These are phyloP conservation scores for Branchellion lobata DNA, from an alignment of 2,888 invertebrate species.

Conservation along the genomic window DNA sequence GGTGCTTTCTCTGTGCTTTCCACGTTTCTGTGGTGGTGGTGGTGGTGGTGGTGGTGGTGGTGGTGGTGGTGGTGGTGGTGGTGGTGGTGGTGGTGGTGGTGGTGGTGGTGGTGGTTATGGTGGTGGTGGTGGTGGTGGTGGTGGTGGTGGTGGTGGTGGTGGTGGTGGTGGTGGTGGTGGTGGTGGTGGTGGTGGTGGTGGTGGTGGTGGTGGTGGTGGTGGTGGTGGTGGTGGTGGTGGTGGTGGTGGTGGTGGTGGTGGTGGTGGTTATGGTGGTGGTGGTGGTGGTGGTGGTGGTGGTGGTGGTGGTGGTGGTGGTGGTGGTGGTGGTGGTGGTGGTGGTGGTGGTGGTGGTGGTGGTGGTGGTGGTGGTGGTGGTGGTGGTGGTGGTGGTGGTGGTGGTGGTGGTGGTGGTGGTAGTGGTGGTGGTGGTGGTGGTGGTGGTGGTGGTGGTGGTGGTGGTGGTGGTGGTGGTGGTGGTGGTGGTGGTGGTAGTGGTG, in stretches of 20 bases:
- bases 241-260: too few relatives aligned
- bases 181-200: background rate
- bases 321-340: background rate
- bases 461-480: background rate
- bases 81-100: background rate
- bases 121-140: background rate
- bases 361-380: constrained; percentile 36
- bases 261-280: too few relatives aligned
- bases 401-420: constrained; percentile 38
- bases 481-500: background rate
- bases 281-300: too few relatives aligned
- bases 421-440: constrained; percentile 30
- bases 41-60: background rate
- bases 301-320: background rate
- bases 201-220: background rate
- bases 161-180: constrained; percentile 4
- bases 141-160: background rate
- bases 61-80: background rate
- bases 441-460: background rate
- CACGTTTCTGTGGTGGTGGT: constrained; percentile 3
- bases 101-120: background rate
- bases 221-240: background rate
- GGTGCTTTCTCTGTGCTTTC: constrained; percentile 44
- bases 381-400: constrained; percentile 38
- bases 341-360: constrained; percentile 1